Evolutionary conservation across 2,113 vertebrate species (phyloP).

Genomic region (Ciconia stormi): DNA sequence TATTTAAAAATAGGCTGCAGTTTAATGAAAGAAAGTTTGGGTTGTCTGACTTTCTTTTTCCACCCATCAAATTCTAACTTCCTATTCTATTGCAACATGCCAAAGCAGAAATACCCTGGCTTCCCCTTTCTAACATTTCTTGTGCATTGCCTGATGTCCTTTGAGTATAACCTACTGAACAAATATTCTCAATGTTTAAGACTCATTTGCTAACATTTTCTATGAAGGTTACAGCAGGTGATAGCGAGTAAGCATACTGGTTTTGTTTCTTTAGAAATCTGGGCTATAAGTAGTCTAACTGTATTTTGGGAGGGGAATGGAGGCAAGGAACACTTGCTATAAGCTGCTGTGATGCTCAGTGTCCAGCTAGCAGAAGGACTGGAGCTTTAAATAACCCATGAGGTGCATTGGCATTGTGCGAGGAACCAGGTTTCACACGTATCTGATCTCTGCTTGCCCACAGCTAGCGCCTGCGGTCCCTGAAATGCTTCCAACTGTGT

Average conservation of each 20-base stretch:
- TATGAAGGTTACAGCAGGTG: not conserved
- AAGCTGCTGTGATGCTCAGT: not conserved
- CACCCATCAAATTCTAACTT: not conserved
- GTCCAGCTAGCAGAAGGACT: not conserved
- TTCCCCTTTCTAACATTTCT: not conserved
- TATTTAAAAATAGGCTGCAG: not conserved
- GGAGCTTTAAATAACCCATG: not conserved
- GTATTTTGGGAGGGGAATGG: not conserved
- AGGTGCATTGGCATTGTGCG: not conserved
- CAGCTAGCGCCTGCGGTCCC: not conserved
- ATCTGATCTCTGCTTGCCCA: not conserved
- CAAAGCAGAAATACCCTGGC: not conserved
- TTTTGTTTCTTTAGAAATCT: not conserved
- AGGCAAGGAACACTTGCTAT: not conserved
- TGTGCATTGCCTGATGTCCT: not conserved
- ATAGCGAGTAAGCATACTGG: not conserved
- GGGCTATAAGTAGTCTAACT: not conserved
- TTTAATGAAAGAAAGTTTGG: not conserved
- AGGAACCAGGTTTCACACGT: not conserved
- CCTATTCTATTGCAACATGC: not conserved
- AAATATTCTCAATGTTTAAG: not conserved
- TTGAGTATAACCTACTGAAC: not conserved
- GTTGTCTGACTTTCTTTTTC: not conserved
- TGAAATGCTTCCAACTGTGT: not conserved
- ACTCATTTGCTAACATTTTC: not conserved